Evolutionary conservation across 1,140 invertebrate genomes (phyloP), one percentile per base, ranked within the genome.

Genomic region (Diorhabda carinulata): DNA sequence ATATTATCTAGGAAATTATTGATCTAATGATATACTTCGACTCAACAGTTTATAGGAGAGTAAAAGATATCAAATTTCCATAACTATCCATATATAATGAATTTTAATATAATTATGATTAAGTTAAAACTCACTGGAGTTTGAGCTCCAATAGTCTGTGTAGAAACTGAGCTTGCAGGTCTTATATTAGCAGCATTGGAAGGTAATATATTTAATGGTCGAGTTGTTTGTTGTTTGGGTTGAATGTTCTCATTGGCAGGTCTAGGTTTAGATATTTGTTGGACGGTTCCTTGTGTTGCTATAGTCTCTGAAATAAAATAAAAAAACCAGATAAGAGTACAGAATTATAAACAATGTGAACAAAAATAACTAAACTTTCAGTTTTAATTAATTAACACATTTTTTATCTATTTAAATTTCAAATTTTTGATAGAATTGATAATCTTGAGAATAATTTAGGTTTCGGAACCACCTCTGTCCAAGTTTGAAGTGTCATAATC

Each of bases 151-250:
- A 87, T 86, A 3, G 90, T 92, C 81, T 93, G 91, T 4, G 90
- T 92, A 2, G 91, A 92, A 3, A 93, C 90, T 1, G 89, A 91
- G 73, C 89, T 90, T 2, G 89, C 90, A 0, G 91, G 90, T 57
- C 91, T 82, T 61, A 91, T 91, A 66, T 85, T 85, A 3, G 86
- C 82, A 8, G 87, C 81, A 68, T 84, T 86, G 1, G 89, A 90
- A 2, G 89, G 90, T 56, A 91, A 74, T 66, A 91, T 91, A 78
- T 86, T 89, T 25, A 90, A 80, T 56, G 89, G 86, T 1, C 87
- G 78, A 44, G 78, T 78, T 4, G 84, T 74, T 75, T 80, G 70
- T 75, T 83, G 84, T 82, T 89, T 82, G 65, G 82, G 78, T 73
- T 81, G 76, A 60, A 82, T 77, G 79, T 83, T 77, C 79, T 84